A percentile compares a stretch with the other conserved stretches of the same genome.
These are phyloP conservation scores for Xiphydria camelus DNA, from an alignment of 2,888 invertebrate genomes.

Conservation along the genomic window DNA sequence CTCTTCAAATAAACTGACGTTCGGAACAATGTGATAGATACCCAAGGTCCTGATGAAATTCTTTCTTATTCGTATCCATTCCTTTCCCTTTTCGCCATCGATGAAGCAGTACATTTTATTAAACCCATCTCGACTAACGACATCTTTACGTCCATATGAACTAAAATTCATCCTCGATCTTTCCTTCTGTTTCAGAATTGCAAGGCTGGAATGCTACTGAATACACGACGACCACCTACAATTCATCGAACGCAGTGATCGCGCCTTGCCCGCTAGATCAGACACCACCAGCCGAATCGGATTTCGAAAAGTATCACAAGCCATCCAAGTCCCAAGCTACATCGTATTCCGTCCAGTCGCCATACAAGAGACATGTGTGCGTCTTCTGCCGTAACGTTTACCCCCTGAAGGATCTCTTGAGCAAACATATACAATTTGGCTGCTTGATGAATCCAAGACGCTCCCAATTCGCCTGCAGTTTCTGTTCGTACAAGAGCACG, in stretches of 20 bases:
- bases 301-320: slow-evolving; percentile 21
- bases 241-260: not conserved
- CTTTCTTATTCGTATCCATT: too few species aligned
- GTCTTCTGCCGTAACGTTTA: slow-evolving; percentile 40
- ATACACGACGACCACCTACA: not conserved
- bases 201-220: slow-evolving; percentile 17
- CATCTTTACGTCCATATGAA: too few species aligned
- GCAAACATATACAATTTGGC: slow-evolving; percentile 36
- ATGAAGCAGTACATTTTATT: too few species aligned
- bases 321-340: not conserved
- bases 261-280: not conserved
- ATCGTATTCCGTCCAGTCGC: not conserved
- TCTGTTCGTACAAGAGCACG: slow-evolving; percentile 44
- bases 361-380: slow-evolving; percentile 35
- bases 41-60: too few species aligned
- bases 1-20: too few species aligned
- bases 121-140: too few species aligned
- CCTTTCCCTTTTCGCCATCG: too few species aligned
- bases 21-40: too few species aligned
- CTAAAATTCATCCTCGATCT: not conserved
- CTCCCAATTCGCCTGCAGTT: slow-evolving; percentile 11
- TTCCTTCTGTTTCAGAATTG: slow-evolving; percentile 32
- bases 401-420: slow-evolving; percentile 33
- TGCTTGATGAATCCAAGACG: slow-evolving; percentile 37
- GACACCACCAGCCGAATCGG: too few species aligned